Percentiles rank a stretch among this genome's conserved stretches.
Conservation (phyloP, 2,113 vertebrate genomes). For the Semicossyphus pulcher region DNA sequence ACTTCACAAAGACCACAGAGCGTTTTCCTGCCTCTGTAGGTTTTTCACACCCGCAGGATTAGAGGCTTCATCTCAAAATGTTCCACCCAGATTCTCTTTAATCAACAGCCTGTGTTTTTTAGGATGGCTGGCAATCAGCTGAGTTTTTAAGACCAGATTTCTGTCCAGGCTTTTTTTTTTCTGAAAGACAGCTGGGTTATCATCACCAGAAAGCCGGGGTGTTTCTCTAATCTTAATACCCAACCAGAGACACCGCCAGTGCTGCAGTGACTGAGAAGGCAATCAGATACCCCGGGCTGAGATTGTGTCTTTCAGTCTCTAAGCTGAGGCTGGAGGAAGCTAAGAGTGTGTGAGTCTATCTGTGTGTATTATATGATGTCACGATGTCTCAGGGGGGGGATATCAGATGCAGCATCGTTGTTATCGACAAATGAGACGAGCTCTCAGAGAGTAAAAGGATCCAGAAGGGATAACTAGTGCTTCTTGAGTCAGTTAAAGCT, state of each 20-base stretch:
- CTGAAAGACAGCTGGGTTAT: conserved; percentile 25
- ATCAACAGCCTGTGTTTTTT: conserved; percentile 19
- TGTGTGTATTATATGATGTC: not conserved
- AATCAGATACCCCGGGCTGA: conserved; percentile 11
- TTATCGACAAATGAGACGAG: conserved; percentile 10
- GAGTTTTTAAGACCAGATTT: conserved; percentile 32
- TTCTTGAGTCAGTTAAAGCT: not conserved
- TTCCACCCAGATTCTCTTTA: conserved; percentile 28
- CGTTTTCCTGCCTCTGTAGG: conserved; percentile 12
- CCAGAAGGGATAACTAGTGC: not conserved
- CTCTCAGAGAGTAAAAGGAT: not conserved
- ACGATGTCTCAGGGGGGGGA: not conserved
- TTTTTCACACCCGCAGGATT: conserved; percentile 23
- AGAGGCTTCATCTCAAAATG: conserved; percentile 18
- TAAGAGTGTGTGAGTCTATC: not conserved
- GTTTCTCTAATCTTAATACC: conserved; percentile 35
- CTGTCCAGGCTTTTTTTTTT: not conserved
- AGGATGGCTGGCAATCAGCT: conserved; percentile 10
- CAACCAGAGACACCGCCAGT: not conserved
- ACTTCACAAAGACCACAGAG: conserved; percentile 12
- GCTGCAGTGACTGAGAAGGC: conserved; percentile 7
- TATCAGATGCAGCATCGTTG: not conserved
- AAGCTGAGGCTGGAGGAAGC: not conserved
- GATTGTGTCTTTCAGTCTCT: not conserved
- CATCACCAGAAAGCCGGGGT: conserved; percentile 16